These are phyloP conservation scores for Umimayanthus chanpuru DNA, from an alignment of 92 coral and sea anemone genomes.

Conservation along the genomic window DNA sequence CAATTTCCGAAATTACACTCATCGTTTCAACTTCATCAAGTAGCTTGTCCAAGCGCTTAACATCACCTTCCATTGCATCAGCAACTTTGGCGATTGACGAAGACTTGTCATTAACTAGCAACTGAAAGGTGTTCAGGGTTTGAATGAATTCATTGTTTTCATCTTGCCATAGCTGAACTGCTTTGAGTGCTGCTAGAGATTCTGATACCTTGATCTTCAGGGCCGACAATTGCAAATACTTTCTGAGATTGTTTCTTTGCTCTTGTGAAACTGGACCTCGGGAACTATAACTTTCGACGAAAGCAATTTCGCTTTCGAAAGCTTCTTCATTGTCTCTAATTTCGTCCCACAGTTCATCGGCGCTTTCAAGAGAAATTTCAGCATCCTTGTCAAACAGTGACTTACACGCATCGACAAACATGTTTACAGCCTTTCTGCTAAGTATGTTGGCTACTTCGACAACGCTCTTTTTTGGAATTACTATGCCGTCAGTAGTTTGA, in stretches of 20 bases:
- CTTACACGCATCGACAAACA: constrained; percentile 36
- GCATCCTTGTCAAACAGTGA: constrained; percentile 28
- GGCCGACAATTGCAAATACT: constrained; percentile 9
- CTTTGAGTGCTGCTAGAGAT: constrained; percentile 25
- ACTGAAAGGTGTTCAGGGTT: neutral
- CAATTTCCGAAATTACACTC: neutral
- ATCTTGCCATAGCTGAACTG: neutral
- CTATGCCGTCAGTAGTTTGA: neutral
- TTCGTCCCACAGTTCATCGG: constrained; percentile 27
- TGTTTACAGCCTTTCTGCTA: neutral
- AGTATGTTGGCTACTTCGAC: constrained; percentile 12
- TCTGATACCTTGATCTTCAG: neutral
- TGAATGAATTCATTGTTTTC: neutral
- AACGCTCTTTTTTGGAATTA: neutral
- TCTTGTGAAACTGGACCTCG: constrained; percentile 13
- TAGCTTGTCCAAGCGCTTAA: neutral
- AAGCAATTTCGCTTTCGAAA: constrained; percentile 16
- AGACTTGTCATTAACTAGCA: constrained; percentile 1
- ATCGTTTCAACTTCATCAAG: neutral
- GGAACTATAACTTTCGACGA: neutral
- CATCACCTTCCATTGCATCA: neutral
- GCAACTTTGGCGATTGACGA: neutral
- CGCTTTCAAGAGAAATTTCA: constrained; percentile 35
- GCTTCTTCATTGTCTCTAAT: neutral
- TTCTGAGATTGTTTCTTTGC: constrained; percentile 39